Base-by-base conservation (phyloP, 1,140 invertebrate species). In the Drosophila pruinosa region DNA sequence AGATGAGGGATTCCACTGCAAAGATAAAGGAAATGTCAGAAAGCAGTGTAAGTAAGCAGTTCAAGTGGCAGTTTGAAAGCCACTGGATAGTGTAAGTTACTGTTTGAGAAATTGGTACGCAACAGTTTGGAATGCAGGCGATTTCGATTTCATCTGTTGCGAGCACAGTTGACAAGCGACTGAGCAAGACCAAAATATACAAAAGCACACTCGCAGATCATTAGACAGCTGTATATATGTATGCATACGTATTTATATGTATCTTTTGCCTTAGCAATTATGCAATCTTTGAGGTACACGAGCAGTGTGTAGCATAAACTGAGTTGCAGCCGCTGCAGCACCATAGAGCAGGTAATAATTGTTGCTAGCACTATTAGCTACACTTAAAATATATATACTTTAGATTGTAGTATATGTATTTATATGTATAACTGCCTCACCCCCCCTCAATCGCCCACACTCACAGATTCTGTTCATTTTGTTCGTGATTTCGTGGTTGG, bases 1-100 rank as follows among this genome's bases (percentile, higher is more conserved):
- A 99, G 90, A 99, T 96, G 90, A 99, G 93, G 83, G 98, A 97
- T 91, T 97, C 95, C 93, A 99, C 97, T 98, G 93, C 7, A 95
- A 95, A 77, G 95, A 75, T 58, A 89, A 72, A 64, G 76, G 67
- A 24, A 43, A 26, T 7, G n/a, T 8, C 2, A 56, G 17, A 2
- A 1, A 14, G 24, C 22, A 22, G 31, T 50, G 31, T 54, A 26
- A 57, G 8, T 26, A 7, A 21, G 15, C 26, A 39, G 6, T 53
- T 47, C 14, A 4, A 73, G 17, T n/a, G 41, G 41, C 50, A 48
- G 45, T 53, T 72, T 36, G 5, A 45, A 0, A 45, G 10, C 7
- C 7, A 34, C 50, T 12, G 8, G 2, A 31, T 8, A 10, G 15
- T 34, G 12, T 3, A 21, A 31, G 8, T 31, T 31, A 10, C 8